These are phyloP conservation scores for Rhinopomastus cyanomelas DNA, from an alignment of 2,113 vertebrate species.

Conservation along the genomic window DNA sequence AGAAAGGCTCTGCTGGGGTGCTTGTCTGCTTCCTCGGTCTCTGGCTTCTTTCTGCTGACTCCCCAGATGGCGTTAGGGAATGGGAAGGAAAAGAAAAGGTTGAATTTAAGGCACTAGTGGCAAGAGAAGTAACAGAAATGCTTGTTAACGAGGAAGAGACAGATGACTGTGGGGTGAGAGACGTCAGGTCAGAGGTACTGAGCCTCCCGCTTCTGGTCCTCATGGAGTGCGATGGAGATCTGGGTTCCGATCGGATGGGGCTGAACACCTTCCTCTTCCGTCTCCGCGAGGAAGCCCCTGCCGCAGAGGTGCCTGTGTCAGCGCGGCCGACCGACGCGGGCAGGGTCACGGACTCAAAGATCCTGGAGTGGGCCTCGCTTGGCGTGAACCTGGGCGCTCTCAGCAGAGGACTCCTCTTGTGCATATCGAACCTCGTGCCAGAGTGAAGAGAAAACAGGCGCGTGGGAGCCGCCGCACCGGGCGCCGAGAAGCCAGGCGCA, in stretches of 20 bases:
- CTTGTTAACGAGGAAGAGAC: slow-evolving; percentile 84
- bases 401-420: slow-evolving; percentile 91
- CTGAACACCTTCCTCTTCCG: slow-evolving; percentile 80
- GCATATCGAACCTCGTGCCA: slow-evolving; percentile 85
- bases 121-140: slow-evolving; percentile 86
- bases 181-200: slow-evolving; percentile 80
- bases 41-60: slow-evolving; percentile 75
- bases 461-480: slow-evolving; percentile 73
- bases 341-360: slow-evolving; percentile 94
- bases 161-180: slow-evolving; percentile 75
- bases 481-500: slow-evolving; percentile 77
- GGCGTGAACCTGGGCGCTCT: slow-evolving; percentile 93
- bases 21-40: slow-evolving; percentile 72
- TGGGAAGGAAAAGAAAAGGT: slow-evolving; percentile 81
- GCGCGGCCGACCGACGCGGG: slow-evolving; percentile 80
- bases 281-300: slow-evolving; percentile 76
- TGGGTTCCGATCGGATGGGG: slow-evolving; percentile 82
- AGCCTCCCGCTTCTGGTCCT: slow-evolving; percentile 92
- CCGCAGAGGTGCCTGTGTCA: slow-evolving; percentile 75
- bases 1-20: slow-evolving; percentile 76
- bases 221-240: slow-evolving; percentile 97
- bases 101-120: slow-evolving; percentile 97
- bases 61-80: slow-evolving; percentile 75
- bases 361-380: slow-evolving; percentile 95
- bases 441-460: slow-evolving; percentile 88